These are phyloP conservation scores for Austrofundulus limnaeus DNA, from an alignment of 2,113 vertebrate species.

Conservation along the genomic window DNA sequence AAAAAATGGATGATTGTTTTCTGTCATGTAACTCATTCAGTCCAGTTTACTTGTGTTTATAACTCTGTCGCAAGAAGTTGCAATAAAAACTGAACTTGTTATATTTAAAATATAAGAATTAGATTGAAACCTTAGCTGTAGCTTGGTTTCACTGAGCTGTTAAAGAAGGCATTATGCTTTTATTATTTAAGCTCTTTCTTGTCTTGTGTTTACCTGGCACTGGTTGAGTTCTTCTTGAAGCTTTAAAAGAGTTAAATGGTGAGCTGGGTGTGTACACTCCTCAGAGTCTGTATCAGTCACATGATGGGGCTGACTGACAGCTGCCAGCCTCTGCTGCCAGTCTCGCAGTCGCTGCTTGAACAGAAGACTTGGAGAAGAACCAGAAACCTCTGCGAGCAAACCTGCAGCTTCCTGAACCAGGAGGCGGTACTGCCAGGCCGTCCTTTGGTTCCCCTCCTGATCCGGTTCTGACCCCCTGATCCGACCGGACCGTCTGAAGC, in stretches of 20 bases:
- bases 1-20: neutral
- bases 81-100: neutral
- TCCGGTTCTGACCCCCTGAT: slow-evolving; percentile 19
- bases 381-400: slow-evolving; percentile 78
- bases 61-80: too few species aligned
- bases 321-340: slow-evolving; percentile 80
- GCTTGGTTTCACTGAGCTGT: neutral
- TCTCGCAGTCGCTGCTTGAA: slow-evolving; percentile 78
- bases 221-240: slow-evolving; percentile 83
- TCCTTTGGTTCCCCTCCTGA: slow-evolving; percentile 66
- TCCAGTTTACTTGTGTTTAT: too few species aligned
- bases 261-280: slow-evolving; percentile 62
- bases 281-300: slow-evolving; percentile 22
- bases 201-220: slow-evolving; percentile 82
- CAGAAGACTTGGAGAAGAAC: slow-evolving; percentile 61
- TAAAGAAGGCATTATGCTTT: neutral
- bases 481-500: slow-evolving; percentile 14
- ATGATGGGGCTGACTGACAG: slow-evolving; percentile 65
- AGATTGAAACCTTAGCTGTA: neutral
- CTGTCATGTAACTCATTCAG: too few species aligned
- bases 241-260: slow-evolving; percentile 76
- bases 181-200: too few species aligned
- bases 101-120: neutral
- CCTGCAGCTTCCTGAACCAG: slow-evolving; percentile 82
- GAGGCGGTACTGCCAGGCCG: slow-evolving; percentile 74